Evolutionary conservation across 2,797 vertebrate genomes (phyloP).

Genomic region (Gadopsis bispinosus): DNA sequence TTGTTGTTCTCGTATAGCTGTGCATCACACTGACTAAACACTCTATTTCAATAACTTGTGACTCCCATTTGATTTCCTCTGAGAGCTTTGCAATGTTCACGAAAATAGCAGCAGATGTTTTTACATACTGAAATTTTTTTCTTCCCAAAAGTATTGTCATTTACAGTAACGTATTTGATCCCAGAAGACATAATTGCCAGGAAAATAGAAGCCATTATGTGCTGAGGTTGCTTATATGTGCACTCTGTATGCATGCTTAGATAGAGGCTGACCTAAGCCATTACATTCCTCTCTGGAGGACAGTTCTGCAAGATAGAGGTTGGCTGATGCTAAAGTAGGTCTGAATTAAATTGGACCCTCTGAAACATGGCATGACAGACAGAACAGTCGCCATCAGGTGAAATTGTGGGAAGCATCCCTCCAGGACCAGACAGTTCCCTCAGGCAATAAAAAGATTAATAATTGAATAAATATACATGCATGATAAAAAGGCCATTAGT

Average conservation of each 20-base stretch:
- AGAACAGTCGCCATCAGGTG: constrained; percentile 50
- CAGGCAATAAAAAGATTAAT: constrained; percentile 64
- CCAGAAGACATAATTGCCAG: constrained; percentile 54
- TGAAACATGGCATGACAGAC: constrained; percentile 58
- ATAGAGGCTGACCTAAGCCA: constrained; percentile 63
- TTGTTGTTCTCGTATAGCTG: constrained; percentile 5
- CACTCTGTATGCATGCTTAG: constrained; percentile 50
- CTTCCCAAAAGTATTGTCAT: constrained; percentile 39
- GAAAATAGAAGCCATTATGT: constrained; percentile 63
- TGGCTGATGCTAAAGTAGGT: constrained; percentile 62
- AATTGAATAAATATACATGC: constrained; percentile 69
- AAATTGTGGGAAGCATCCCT: constrained; percentile 56
- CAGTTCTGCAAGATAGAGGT: constrained; percentile 58
- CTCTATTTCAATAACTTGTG: constrained; percentile 40
- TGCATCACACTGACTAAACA: constrained; percentile 24
- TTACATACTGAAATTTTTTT: background rate
- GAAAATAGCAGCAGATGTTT: constrained; percentile 18
- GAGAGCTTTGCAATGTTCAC: constrained; percentile 21
- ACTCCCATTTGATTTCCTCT: constrained; percentile 46
- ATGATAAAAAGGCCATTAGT: constrained; percentile 65
- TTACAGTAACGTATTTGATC: constrained; percentile 46
- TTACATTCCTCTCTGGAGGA: constrained; percentile 69
- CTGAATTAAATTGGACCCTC: constrained; percentile 69
- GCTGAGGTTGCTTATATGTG: constrained; percentile 64
- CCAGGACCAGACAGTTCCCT: constrained; percentile 50